Base-by-base conservation (phyloP, 2,888 invertebrate genomes). In the Tryphoninae sp. region DNA sequence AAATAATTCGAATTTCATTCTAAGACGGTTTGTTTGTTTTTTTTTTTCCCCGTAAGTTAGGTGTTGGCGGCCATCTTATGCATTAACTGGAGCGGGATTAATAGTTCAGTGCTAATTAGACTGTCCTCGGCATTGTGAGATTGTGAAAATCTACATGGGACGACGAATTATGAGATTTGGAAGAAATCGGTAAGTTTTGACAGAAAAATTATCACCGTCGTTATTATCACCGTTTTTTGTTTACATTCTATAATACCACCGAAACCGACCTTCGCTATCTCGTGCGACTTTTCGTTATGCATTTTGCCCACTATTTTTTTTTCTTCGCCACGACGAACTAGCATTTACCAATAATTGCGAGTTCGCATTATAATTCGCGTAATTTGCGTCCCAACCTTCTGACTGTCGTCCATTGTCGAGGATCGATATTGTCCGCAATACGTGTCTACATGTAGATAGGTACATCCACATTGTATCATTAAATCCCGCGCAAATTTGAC, bases 1-100 rank as follows among this genome's bases (percentile, higher is more conserved):
- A 19, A 23, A 55, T n/a, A 33, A 16, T 42, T 73, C 53, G 33
- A 33, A 51, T 8, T 49, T 42, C 55, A 42, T 55, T 55, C 23
- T n/a, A 26, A 40, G 22, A 22, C 23, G n/a, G 16, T 53, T 64
- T 40, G 22, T 65, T 74, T 74, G 40, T 74, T 73, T 73, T 73
- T 49, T 22, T 64, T 65, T 61, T 1, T 1, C 19, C 19, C 13
- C n/a, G 45, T 23, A 23, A 42, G 64, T 51, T 33, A 68, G 76
- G 62, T 72, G 71, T 40, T 23, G 13, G 33, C 71, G 11, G 71
- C 71, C 78, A 78, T 78, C 64, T 78, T 71, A 65, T n/a, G 49
- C 71, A 49, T 45, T 23, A 69, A 77, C 72, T 78, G 71, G 71
- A 26, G 78, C 78, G 78, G 64, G 64, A 72, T 9, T 23, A 49